Percentiles rank a stretch among this genome's conserved stretches.
Evolutionary conservation across 1,140 invertebrate genomes (phyloP).

Genomic region (Lepidurus apus): DNA sequence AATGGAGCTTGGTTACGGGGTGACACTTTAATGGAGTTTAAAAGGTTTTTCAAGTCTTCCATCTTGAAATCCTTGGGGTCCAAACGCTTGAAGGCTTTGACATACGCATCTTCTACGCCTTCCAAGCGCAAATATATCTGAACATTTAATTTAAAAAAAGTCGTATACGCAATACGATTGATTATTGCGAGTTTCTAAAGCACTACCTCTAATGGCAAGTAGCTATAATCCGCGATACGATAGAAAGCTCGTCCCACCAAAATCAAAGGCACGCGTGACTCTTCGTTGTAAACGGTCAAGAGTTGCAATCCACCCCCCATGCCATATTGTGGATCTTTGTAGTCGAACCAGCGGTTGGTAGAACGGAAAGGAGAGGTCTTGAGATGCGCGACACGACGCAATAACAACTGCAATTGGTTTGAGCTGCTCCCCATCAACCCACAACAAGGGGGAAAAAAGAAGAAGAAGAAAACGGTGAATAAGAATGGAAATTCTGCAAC

Average conservation of each 20-base stretch:
- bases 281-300: constrained; percentile 33
- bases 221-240: constrained; percentile 30
- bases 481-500: neutral
- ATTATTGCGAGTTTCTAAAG: neutral
- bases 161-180: neutral
- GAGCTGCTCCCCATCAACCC: neutral
- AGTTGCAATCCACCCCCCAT: constrained; percentile 35
- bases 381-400: constrained; percentile 34
- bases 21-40: constrained; percentile 31
- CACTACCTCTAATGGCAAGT: constrained; percentile 32
- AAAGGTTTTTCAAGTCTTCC: constrained; percentile 32
- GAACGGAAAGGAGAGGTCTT: constrained; percentile 34
- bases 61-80: constrained; percentile 36
- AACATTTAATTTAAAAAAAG: neutral
- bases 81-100: constrained; percentile 31
- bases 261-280: constrained; percentile 34
- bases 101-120: constrained; percentile 34
- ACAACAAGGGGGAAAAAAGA: neutral
- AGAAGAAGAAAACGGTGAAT: neutral
- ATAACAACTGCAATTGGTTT: constrained; percentile 27
- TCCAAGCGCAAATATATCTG: constrained; percentile 4
- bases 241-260: constrained; percentile 31
- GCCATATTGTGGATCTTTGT: constrained; percentile 32
- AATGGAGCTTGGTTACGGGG: constrained; percentile 32
- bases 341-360: constrained; percentile 34